Percentiles rank a stretch among this genome's conserved stretches.
These are phyloP conservation scores for Chelon auratus DNA, from an alignment of 2,797 vertebrate genomes.

Conservation along the genomic window DNA sequence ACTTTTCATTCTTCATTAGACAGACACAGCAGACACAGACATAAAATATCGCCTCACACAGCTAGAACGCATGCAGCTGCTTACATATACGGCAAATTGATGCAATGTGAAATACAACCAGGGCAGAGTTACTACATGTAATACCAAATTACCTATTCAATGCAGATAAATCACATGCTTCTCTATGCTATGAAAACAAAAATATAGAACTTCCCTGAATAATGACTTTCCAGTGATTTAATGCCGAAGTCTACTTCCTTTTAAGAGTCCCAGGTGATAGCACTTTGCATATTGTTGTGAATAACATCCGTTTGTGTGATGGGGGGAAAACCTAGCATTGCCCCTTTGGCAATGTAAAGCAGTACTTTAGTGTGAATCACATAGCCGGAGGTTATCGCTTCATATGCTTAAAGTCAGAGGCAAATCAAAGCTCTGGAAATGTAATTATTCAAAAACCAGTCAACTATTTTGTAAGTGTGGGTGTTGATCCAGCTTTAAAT, in stretches of 20 bases:
- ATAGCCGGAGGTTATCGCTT: constrained; percentile 81
- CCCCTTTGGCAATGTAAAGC: constrained; percentile 86
- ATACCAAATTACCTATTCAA: constrained; percentile 61
- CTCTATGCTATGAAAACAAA: constrained; percentile 72
- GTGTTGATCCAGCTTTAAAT: constrained; percentile 55
- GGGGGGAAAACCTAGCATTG: constrained; percentile 72
- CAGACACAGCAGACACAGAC: constrained; percentile 26
- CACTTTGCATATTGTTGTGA: constrained; percentile 86
- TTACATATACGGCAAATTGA: constrained; percentile 56
- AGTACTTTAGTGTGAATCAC: constrained; percentile 84
- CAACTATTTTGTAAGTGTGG: constrained; percentile 55
- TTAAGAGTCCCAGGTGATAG: constrained; percentile 82
- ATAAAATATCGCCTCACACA: constrained; percentile 45
- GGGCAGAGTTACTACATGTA: constrained; percentile 59
- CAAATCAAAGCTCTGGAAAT: constrained; percentile 73
- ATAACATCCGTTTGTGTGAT: constrained; percentile 82
- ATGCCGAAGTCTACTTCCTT: constrained; percentile 75
- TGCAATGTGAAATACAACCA: constrained; percentile 61
- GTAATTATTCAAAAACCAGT: constrained; percentile 72
- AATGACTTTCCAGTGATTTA: constrained; percentile 82
- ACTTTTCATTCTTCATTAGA: constrained; percentile 60
- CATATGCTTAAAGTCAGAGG: constrained; percentile 78
- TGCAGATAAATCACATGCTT: constrained; percentile 73
- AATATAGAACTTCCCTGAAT: constrained; percentile 79
- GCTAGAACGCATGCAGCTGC: constrained; percentile 28